Percentiles rank a stretch among this genome's conserved stretches.
These are phyloP conservation scores for Conchocele bisecta DNA, from an alignment of 2,888 invertebrate species.

Conservation along the genomic window DNA sequence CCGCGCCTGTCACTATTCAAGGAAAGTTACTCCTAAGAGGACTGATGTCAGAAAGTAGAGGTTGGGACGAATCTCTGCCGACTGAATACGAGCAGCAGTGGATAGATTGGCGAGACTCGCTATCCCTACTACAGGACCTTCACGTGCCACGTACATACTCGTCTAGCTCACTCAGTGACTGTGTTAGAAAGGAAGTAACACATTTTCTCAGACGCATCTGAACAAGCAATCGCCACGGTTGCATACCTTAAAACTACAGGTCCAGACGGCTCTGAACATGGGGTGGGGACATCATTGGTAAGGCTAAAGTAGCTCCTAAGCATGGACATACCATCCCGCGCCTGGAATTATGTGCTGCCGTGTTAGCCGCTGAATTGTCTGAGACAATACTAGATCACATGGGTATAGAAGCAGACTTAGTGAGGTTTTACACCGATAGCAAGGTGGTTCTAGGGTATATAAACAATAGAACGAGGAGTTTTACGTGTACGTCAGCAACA, in stretches of 20 bases:
- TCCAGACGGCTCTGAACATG: background rate
- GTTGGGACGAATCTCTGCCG: slow-evolving; percentile 54
- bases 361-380: slow-evolving; percentile 40
- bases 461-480: slow-evolving; percentile 35
- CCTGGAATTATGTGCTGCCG: slow-evolving; percentile 55
- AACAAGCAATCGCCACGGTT: slow-evolving; percentile 57
- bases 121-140: slow-evolving; percentile 24
- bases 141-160: slow-evolving; percentile 42
- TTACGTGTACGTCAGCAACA: slow-evolving; percentile 40
- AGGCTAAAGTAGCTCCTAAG: slow-evolving; percentile 47
- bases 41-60: slow-evolving; percentile 21
- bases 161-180: background rate
- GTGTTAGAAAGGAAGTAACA: slow-evolving; percentile 25
- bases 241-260: slow-evolving; percentile 43
- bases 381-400: slow-evolving; percentile 26
- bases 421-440: slow-evolving; percentile 40
- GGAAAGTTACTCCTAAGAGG: slow-evolving; percentile 47
- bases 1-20: slow-evolving; percentile 44
- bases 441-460: slow-evolving; percentile 42
- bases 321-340: slow-evolving; percentile 47
- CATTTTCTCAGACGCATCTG: slow-evolving; percentile 62
- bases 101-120: slow-evolving; percentile 48
- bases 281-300: too few relatives aligned
- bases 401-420: background rate
- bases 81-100: slow-evolving; percentile 23